Base-by-base conservation (phyloP, 2,113 vertebrate genomes). In the Apistogramma diplotaenia region DNA sequence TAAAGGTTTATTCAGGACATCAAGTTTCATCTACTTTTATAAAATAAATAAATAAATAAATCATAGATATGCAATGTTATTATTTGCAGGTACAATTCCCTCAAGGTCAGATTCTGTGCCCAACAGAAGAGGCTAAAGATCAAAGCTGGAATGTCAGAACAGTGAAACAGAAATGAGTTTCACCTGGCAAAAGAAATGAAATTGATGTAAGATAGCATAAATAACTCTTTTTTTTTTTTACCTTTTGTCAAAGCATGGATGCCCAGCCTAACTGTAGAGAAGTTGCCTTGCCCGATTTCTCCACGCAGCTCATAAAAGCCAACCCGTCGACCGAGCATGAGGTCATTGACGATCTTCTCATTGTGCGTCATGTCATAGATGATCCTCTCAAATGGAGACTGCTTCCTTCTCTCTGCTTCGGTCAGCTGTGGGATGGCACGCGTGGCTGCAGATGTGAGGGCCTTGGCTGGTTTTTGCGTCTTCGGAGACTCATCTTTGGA, bases 281-380 rank as follows among this genome's bases (percentile, higher is more conserved):
- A 96, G 86, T 95, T 96, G 1, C 95, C 95, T 16, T 87, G 84
- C 0, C 96, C 96, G 1, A 96, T 91, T 75, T 95, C 94, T 49
- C 95, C 95, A 1, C 94, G 89, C 59, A 96, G 93, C 72, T 96
- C 95, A 18, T 96, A 96, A 84, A 96, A 95, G 53, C 93, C 90
- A 5, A 95, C 75, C 72, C 95, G 90, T n/a, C 92, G 86, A 0
- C 95, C 95, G 4, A 95, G 89, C 73, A 89, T 79, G 19, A 94
- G 76, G 37, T 95, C 95, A 12, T 85, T 92, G 59, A 87, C 54
- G 4, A 94, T 73, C 59, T 62, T 90, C 57, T 95, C 87, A 8
- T 92, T 92, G 86, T 96, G 93, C 27, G 89, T 71, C 94, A 96
- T 94, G 87, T 96, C 94, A 43, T 93, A 93, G 79, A 95, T 29